Conservation (phyloP, 1,140 invertebrate genomes). For the Goniozus legneri region DNA sequence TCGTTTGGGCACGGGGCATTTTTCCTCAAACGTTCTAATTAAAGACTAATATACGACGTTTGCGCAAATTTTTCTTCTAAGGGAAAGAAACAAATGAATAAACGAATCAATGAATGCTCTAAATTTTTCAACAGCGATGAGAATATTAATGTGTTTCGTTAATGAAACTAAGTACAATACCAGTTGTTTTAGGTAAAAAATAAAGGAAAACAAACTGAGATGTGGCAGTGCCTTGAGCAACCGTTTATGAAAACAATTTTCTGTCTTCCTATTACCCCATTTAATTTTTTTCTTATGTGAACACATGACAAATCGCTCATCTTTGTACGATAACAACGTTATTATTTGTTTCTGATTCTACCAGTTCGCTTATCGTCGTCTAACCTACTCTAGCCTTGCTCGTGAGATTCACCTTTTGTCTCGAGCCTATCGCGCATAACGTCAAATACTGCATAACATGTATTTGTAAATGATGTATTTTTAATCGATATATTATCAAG, state of each 20-base stretch:
- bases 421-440: constrained; percentile 45
- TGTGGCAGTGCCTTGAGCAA: constrained; percentile 54
- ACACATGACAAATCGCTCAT: constrained; percentile 52
- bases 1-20: constrained; percentile 39
- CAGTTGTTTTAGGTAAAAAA: constrained; percentile 18
- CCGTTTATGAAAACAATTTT: constrained; percentile 45
- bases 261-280: constrained; percentile 31
- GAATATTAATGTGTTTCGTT: constrained; percentile 22
- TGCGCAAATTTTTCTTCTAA: constrained; percentile 22
- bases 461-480: constrained; percentile 37
- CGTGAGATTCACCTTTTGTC: constrained; percentile 46
- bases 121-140: constrained; percentile 8
- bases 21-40: constrained; percentile 21
- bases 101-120: constrained; percentile 9
- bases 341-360: constrained; percentile 23
- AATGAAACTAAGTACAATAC: constrained; percentile 32
- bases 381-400: constrained; percentile 53
- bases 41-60: constrained; percentile 20
- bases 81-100: constrained; percentile 17
- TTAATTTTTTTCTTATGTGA: constrained; percentile 39
- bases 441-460: constrained; percentile 38
- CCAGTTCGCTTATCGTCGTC: constrained; percentile 30
- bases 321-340: constrained; percentile 49
- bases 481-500: constrained; percentile 17
- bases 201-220: constrained; percentile 31